These are phyloP conservation scores for Hypsopygia costalis DNA, from an alignment of 2,888 invertebrate species.

Conservation along the genomic window DNA sequence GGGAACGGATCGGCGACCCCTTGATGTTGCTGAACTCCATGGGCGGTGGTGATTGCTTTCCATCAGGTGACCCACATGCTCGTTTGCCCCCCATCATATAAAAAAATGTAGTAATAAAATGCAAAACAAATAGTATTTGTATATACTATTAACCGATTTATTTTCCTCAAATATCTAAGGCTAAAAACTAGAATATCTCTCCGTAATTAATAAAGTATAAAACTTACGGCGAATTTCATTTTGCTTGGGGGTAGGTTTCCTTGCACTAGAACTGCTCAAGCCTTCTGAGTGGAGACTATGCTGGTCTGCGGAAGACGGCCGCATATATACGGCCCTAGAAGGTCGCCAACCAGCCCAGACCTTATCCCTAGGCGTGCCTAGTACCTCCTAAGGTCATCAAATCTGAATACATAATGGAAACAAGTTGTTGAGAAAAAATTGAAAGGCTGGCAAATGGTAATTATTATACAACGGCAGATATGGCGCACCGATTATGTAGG, in stretches of 20 bases:
- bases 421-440: conserved; percentile 48
- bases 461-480: conserved; percentile 43
- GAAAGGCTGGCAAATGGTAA: conserved; percentile 18
- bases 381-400: conserved; percentile 55
- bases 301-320: conserved; percentile 44
- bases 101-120: no score
- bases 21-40: no score
- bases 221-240: conserved; percentile 74
- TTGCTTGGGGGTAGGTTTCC: conserved; percentile 42
- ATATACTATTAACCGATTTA: no score
- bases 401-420: conserved; percentile 63
- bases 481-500: conserved; percentile 20
- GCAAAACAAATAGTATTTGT: no score
- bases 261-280: conserved; percentile 73
- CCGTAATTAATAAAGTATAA: no score
- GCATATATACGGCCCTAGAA: conserved; percentile 64
- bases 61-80: no score
- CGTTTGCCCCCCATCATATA: no score
- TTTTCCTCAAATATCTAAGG: no score
- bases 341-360: conserved; percentile 45
- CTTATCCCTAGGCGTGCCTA: conserved; percentile 38
- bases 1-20: no score
- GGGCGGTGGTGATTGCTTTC: no score
- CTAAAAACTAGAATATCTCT: no score
- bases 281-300: conserved; percentile 73